A percentile compares a stretch with the other conserved stretches of the same genome.
Conservation (phyloP, 1,140 invertebrate species). For the Helicoverpa zea region DNA sequence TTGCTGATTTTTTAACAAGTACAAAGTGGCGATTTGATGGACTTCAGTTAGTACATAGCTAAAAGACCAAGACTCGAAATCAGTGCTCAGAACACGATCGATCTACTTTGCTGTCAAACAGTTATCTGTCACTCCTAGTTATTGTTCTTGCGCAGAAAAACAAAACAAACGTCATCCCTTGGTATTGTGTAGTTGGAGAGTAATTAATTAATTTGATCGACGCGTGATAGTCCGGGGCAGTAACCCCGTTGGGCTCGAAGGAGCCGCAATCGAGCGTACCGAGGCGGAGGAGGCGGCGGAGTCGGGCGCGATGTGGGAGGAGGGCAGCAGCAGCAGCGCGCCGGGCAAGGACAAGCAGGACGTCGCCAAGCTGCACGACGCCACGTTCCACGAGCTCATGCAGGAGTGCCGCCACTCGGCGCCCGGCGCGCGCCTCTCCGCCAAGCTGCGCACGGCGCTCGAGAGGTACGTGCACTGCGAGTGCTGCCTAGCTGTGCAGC, state of each 20-base stretch:
- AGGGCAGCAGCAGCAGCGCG: conserved; percentile 8
- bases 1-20: too few species aligned
- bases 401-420: conserved; percentile 90
- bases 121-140: too few species aligned
- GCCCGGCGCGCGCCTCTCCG: conserved; percentile 90
- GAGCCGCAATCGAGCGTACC: conserved; percentile 1
- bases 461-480: conserved; percentile 84
- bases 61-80: too few species aligned
- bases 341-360: conserved; percentile 42
- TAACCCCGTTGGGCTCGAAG: not conserved
- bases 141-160: too few species aligned
- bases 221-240: not conserved
- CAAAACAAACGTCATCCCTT: too few species aligned
- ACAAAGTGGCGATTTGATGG: too few species aligned
- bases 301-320: conserved; percentile 21
- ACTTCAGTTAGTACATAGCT: too few species aligned
- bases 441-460: conserved; percentile 88
- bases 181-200: too few species aligned
- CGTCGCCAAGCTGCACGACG: conserved; percentile 84
- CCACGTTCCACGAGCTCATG: conserved; percentile 89
- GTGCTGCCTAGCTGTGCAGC: too few species aligned
- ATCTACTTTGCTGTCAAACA: too few species aligned
- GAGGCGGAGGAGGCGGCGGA: not conserved
- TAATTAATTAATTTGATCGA: too few species aligned
- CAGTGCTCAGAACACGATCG: too few species aligned